These are phyloP conservation scores for Fopius arisanus DNA, from an alignment of 1,140 invertebrate genomes.

Conservation along the genomic window DNA sequence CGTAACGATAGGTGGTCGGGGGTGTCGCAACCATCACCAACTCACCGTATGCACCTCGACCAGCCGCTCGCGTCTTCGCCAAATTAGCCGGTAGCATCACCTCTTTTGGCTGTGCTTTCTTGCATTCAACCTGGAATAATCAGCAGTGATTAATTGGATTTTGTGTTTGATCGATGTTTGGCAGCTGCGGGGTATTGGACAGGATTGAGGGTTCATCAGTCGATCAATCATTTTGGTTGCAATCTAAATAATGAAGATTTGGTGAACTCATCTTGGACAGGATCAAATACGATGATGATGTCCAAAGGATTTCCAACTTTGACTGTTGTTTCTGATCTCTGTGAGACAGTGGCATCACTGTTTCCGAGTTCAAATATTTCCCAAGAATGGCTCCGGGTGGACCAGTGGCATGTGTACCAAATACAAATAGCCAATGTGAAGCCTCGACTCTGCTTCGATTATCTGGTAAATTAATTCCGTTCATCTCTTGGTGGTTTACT, in stretches of 20 bases:
- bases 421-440: slow-evolving; percentile 52
- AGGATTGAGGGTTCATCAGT: neutral
- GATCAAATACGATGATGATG: neutral
- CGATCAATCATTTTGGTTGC: neutral
- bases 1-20: slow-evolving; percentile 73
- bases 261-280: neutral
- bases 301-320: slow-evolving; percentile 14
- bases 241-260: neutral
- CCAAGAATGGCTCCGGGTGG: neutral
- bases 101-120: slow-evolving; percentile 99
- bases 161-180: neutral
- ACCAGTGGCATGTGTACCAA: slow-evolving; percentile 46
- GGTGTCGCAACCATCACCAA: slow-evolving; percentile 80
- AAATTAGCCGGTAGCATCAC: slow-evolving; percentile 96
- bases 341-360: neutral
- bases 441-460: slow-evolving; percentile 44
- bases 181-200: no score
- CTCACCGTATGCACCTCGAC: slow-evolving; percentile 94
- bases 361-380: neutral
- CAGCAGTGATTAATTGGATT: slow-evolving; percentile 41
- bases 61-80: slow-evolving; percentile 90
- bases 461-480: slow-evolving; percentile 56
- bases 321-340: neutral
- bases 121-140: slow-evolving; percentile 98
- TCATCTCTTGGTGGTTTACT: slow-evolving; percentile 32